Base-by-base conservation (phyloP, 2,888 invertebrate genomes). In the Agrochola macilenta region DNA sequence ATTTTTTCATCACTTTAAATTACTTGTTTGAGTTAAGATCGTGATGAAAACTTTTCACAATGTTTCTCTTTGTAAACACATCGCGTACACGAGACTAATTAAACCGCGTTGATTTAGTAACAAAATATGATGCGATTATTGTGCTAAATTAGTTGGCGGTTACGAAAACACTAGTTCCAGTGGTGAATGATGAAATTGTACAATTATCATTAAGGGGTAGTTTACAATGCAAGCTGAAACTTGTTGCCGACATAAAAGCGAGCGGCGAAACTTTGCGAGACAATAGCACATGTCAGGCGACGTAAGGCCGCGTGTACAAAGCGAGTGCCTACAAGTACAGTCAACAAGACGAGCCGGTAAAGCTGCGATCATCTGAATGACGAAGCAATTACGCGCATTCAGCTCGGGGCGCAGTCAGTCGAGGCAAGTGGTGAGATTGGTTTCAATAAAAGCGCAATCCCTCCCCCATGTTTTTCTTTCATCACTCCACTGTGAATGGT, bases 401-500 rank as follows among this genome's bases (percentile, higher is more conserved):
- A 95, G 92, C 93, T 93, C 91, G 88, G 90, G 91, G 94, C 93
- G 93, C 94, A 95, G 95, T 94, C 94, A 94, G 94, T 91, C 93
- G 94, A 92, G 94, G 93, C 95, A 95, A 96, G 95, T 95, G 96
- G 92, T 93, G 94, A 95, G 96, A 96, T 96, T 95, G 96, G 95
- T 96, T 96, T 95, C 95, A 95, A 96, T 96, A 96, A 96, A 96
- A 96, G 95, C 94, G 93, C 95, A 95, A 92, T 92, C 93, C 94
- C 95, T 92, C 94, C 94, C 94, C 95, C 94, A 93, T 95, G 96
- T 96, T 96, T 95, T 96, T 96, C 96, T 96, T 96, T 96, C 95
- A 95, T 95, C 96, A 93, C 92, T 93, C 89, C 92, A 93, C 93
- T 92, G 91, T 94, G 95, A 95, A 96, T 93, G 95, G 93, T 90